These are phyloP conservation scores for Empidonax traillii DNA, from an alignment of 2,113 vertebrate genomes.

Conservation along the genomic window DNA sequence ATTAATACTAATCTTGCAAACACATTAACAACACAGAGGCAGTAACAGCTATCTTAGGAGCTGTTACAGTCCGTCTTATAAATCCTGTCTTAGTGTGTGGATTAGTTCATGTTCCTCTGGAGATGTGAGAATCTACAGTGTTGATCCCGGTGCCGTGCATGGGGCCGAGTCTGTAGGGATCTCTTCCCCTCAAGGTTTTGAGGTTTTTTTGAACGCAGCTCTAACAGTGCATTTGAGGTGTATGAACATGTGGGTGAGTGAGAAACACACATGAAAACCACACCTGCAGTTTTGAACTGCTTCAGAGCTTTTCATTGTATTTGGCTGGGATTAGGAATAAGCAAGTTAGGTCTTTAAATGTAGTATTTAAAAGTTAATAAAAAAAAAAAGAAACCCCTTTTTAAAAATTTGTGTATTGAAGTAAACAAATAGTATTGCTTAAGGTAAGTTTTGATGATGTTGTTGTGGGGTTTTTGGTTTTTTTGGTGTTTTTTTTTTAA, in stretches of 20 bases:
- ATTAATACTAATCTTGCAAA: conserved; percentile 66
- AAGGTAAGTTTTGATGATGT: neutral
- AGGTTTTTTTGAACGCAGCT: neutral
- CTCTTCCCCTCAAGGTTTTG: neutral
- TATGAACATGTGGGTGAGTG: no score
- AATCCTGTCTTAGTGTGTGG: conserved; percentile 43
- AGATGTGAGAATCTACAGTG: neutral
- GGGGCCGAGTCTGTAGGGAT: neutral
- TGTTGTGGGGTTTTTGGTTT: neutral
- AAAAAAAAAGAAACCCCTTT: neutral
- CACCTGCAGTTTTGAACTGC: neutral
- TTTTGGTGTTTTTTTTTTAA: neutral
- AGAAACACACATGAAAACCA: neutral
- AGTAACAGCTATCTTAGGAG: conserved; percentile 60
- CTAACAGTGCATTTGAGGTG: neutral
- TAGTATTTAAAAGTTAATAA: neutral
- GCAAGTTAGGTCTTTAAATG: neutral
- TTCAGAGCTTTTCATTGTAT: neutral
- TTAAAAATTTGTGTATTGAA: neutral
- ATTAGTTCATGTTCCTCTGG: conserved; percentile 46
- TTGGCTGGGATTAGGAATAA: neutral
- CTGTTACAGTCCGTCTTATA: conserved; percentile 45
- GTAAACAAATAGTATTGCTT: neutral
- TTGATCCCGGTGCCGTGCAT: neutral
- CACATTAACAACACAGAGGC: conserved; percentile 50